Evolutionary conservation across 1,140 invertebrate genomes (phyloP).

Genomic region (Scaptomyza montana): DNA sequence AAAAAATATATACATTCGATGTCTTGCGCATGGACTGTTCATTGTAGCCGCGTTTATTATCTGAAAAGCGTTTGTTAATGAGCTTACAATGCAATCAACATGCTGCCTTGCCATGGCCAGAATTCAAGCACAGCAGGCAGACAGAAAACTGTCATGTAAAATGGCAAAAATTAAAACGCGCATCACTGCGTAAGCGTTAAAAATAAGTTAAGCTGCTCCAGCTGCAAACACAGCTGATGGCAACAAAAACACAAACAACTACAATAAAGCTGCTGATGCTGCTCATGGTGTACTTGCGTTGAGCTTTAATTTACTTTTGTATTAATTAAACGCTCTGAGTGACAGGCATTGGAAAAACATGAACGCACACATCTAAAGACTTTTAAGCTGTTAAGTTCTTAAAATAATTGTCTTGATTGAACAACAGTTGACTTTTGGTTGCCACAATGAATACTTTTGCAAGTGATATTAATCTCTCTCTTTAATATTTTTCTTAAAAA

Average conservation of each 20-base stretch:
- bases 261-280: background rate
- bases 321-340: conserved; percentile 50
- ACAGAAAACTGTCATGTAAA: conserved; percentile 59
- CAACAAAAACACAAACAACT: background rate
- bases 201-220: conserved; percentile 42
- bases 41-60: conserved; percentile 54
- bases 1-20: too few relatives aligned
- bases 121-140: conserved; percentile 1
- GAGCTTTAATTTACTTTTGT: conserved; percentile 41
- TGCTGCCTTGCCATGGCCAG: conserved; percentile 26
- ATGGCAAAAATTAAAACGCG: conserved; percentile 51
- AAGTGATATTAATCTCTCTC: too few relatives aligned
- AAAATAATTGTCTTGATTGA: conserved; percentile 25
- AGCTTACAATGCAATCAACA: conserved; percentile 73
- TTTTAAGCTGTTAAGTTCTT: conserved; percentile 30
- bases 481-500: background rate
- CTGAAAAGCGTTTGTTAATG: conserved; percentile 60
- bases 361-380: conserved; percentile 21
- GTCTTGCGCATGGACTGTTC: background rate
- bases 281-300: conserved; percentile 27
- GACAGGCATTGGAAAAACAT: conserved; percentile 42
- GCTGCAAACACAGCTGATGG: conserved; percentile 18
- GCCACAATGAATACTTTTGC: too few relatives aligned
- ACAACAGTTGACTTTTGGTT: conserved; percentile 7
- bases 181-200: conserved; percentile 37